Evolutionary conservation across 2,888 invertebrate genomes (phyloP), one percentile per base, ranked within the genome.

Genomic region (Latrodectus hesperus): DNA sequence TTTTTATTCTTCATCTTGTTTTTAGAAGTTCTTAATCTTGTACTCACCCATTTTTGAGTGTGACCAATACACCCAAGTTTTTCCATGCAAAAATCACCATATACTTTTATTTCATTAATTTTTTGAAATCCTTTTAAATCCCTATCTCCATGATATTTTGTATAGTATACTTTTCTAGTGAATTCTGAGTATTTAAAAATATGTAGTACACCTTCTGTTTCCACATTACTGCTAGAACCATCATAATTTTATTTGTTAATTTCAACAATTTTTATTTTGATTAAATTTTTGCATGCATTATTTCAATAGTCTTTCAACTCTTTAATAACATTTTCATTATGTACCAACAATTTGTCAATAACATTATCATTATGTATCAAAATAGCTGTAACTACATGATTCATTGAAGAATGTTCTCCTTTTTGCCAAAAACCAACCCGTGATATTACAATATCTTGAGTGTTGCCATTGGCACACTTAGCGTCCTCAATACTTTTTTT

Each of bases 1-100:
- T 68, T 68, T 8, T 26, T 17, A 14, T 12, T 14, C 11, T 68
- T 22, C 9, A 26, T n/a, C 14, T 17, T 22, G n/a, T 68, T n/a
- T 17, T 26, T 68, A 1, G 6, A 11, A 12, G 16, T 68, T 68
- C 68, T 17, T 22, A 22, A 22, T 11, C 68, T 17, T 14, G n/a
- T 9, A 51, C 60, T 55, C 9, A 55, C 38, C 22, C 55, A 12
- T 74, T 55, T 74, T 17, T 55, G 74, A 1, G 55, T 22, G 14
- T 12, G 74, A 3, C 74, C 76, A 9, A 65, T 65, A 17, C 76
- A 76, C 49, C 64, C 65, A 4, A 76, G 9, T 65, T 76, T 65
- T n/a, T 64, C 38, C 8, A 65, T 16, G 9, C 3, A 9, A 65
- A 65, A 9, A 16, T 64, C 49, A 16, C 65, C 64, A 64, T 49